Evolutionary conservation across 2,888 invertebrate genomes (phyloP), one percentile per base, ranked within the genome.

Genomic region (Empis livida): DNA sequence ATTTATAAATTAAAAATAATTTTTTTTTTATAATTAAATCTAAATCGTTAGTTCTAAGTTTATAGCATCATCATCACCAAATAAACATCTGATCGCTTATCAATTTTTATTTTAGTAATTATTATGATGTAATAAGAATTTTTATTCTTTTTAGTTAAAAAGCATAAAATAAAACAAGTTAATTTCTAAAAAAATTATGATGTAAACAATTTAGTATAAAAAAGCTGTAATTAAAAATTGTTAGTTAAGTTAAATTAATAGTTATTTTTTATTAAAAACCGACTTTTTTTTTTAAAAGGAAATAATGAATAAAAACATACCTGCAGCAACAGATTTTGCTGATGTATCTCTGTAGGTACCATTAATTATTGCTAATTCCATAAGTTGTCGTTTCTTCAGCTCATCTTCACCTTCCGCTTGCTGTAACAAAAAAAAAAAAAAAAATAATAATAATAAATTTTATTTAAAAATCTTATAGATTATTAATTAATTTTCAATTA

Each of bases 381-480:
- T 99, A 62, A 99, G 78, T 74, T 99, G 99, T 68, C 96, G 84
- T 73, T 99, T 96, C 80, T 99, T 99, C 66, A 99, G 76, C 71
- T 99, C 99, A 73, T 99, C 99, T 77, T 99, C 99, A 54, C 99
- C 99, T 72, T 99, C 99, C 53, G 96, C 95, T 95, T 99, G 85
- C 82, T 84, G 74, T 56, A 6, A 27, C 2, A 8, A 27, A 6
- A 8, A 35, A 35, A 13, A 35, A n/a, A n/a, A 13, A 5, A n/a
- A 6, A 35, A 13, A 13, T 35, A 8, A n/a, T 13, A 8, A 8
- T 32, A 32, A 32, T 32, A 6, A 32, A 32, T 5, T 20, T 5
- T 20, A 20, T 5, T 20, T 5, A 20, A 20, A 20, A 5, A 20
- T 20, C 3, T 20, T 5, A 20, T 20, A 20, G 6, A 5, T 20